A percentile compares a stretch with the other conserved stretches of the same genome.
These are phyloP conservation scores for Eriocheir sinensis DNA, from an alignment of 1,140 invertebrate species.

Conservation along the genomic window DNA sequence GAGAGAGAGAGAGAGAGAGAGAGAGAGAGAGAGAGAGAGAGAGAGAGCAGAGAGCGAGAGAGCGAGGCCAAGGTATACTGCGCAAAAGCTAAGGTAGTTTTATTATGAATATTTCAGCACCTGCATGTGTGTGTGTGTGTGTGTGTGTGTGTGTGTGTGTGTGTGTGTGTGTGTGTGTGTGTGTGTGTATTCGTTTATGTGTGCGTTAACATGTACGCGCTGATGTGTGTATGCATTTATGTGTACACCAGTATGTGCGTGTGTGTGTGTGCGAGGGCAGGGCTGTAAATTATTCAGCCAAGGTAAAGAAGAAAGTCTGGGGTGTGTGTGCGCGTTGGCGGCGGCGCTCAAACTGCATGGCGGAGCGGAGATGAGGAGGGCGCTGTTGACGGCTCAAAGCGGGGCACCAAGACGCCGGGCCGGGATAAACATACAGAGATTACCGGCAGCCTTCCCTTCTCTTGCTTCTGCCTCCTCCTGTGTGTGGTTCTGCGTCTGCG, in stretches of 20 bases:
- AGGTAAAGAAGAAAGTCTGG: too few relatives aligned
- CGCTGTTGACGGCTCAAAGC: neutral
- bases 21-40: too few relatives aligned
- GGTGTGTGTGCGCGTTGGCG: neutral
- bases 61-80: too few relatives aligned
- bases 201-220: constrained; percentile 2
- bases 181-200: neutral
- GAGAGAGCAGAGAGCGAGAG: too few relatives aligned
- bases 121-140: neutral
- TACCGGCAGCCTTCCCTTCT: too few relatives aligned
- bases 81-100: too few relatives aligned
- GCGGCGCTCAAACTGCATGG: neutral
- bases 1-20: too few relatives aligned
- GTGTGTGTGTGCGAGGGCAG: neutral
- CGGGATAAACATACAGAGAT: neutral
- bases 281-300: too few relatives aligned
- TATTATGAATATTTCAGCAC: too few relatives aligned
- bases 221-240: neutral
- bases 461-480: too few relatives aligned
- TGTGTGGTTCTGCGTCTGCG: too few relatives aligned
- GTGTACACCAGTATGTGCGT: neutral
- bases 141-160: constrained; percentile 19
- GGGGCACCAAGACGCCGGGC: neutral
- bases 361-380: neutral
- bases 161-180: neutral